Percentiles rank a stretch among this genome's conserved stretches.
Evolutionary conservation across 37 sponge, comb jelly and placozoan genomes (phyloP).

Genomic region (Aphrocallistes beatrix): DNA sequence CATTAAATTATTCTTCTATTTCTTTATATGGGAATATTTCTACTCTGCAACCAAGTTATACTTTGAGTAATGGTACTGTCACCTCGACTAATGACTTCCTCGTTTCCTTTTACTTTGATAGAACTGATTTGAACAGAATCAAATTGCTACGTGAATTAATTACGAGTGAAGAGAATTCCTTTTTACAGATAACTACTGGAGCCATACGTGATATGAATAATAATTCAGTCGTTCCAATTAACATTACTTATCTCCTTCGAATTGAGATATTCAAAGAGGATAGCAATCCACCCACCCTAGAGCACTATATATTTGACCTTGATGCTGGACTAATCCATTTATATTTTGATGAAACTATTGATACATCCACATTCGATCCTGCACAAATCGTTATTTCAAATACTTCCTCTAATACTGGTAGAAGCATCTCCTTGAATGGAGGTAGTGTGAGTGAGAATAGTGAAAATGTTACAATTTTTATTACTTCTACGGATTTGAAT

Average conservation of each 20-base stretch:
- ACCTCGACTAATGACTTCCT: slow-evolving; percentile 36
- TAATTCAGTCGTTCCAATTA: slow-evolving; percentile 36
- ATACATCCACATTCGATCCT: not conserved
- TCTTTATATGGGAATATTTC: slow-evolving; percentile 21
- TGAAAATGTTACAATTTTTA: slow-evolving; percentile 35
- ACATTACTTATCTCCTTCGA: not conserved
- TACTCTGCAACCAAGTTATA: slow-evolving; percentile 23
- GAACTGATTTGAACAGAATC: slow-evolving; percentile 53
- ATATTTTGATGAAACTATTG: not conserved
- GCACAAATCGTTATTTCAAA: not conserved
- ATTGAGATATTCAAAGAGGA: slow-evolving; percentile 56
- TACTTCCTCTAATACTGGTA: not conserved
- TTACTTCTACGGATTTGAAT: slow-evolving; percentile 44
- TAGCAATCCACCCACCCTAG: slow-evolving; percentile 36
- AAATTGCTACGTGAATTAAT: slow-evolving; percentile 46
- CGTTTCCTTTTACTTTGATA: slow-evolving; percentile 33
- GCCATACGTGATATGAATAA: slow-evolving; percentile 62
- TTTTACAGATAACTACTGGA: slow-evolving; percentile 31
- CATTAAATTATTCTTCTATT: not conserved
- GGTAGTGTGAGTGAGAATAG: slow-evolving; percentile 27
- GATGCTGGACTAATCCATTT: not conserved
- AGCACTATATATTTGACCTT: slow-evolving; percentile 18
- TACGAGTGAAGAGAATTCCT: slow-evolving; percentile 23
- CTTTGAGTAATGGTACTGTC: slow-evolving; percentile 24
- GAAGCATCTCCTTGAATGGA: not conserved